Base-by-base conservation (phyloP, 2,888 invertebrate genomes). In the Drosophila pseudotakahashii region DNA sequence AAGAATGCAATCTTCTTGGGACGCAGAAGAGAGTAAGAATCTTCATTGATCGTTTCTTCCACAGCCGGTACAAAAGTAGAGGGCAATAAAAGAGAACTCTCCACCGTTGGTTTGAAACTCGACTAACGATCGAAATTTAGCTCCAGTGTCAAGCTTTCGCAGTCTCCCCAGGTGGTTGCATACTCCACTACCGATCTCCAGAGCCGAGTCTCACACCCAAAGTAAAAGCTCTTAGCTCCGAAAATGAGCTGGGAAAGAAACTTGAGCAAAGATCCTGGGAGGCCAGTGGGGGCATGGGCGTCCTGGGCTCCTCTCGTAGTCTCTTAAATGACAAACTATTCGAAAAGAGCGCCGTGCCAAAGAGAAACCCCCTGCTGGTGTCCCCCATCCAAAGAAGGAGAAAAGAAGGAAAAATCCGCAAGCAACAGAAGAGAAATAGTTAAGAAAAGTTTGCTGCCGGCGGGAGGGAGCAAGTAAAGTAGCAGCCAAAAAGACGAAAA, bases 401-500 rank as follows among this genome's bases (percentile, higher is more conserved):
- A 34, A 11, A 13, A 39, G 34, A 48, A 53, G 30, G 14, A 30
- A 48, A 26, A 39, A 30, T 16, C 32, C 9, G n/a, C 36, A 26
- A 23, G 26, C n/a, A 23, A 34, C 45, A 16, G n/a, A 45, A 57
- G 58, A 60, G 42, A 73, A 67, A 51, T 76, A 67, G 54, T 69
- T 64, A 51, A 75, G 67, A 71, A 69, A 77, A 54, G 61, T 60
- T 70, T 48, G 45, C 66, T 55, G 54, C 51, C 47, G 36, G 42
- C 36, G 36, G 16, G 44, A 58, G 41, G 32, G 19, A 51, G 41
- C 30, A 47, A 30, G 47, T 14, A 47, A 47, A 30, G 47, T 47
- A 36, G 30, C 54, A 50, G 47, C 30, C 34, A 44, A 51, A 58
- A 44, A 63, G 72, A 66, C 59, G 69, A 75, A 77, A 68, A 69